These are phyloP conservation scores for Callocephalon fimbriatum DNA, from an alignment of 2,113 vertebrate genomes.

Conservation along the genomic window DNA sequence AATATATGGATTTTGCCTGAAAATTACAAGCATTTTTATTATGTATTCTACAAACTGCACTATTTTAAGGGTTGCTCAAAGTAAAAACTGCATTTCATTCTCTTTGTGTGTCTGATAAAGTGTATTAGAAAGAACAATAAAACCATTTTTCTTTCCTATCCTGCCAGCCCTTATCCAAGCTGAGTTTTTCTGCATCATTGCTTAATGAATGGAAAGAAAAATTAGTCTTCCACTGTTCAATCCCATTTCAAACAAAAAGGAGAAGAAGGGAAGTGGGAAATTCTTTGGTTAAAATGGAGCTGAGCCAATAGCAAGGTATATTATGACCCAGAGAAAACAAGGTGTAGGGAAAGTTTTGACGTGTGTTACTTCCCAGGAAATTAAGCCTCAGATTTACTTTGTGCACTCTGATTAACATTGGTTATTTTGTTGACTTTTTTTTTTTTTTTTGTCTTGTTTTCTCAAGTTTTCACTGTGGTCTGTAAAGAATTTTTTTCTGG, in stretches of 20 bases:
- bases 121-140: neutral
- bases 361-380: neutral
- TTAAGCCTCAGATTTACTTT: neutral
- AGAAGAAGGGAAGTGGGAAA: neutral
- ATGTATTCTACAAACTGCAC: neutral
- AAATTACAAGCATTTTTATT: neutral
- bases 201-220: neutral
- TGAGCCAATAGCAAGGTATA: neutral
- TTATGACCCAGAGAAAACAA: neutral
- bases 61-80: neutral
- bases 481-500: neutral
- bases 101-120: neutral
- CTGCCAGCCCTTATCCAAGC: neutral
- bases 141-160: neutral
- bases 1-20: neutral
- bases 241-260: neutral
- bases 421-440: neutral
- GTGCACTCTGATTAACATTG: neutral
- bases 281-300: neutral
- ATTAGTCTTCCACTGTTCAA: neutral
- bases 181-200: neutral
- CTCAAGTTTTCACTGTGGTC: neutral
- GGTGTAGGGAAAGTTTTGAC: neutral
- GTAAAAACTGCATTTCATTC: neutral
- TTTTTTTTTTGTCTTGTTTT: neutral